phyloP scores from a whole-genome alignment of 2,888 invertebrate species.

The Drosophila neonasuta region DNA sequence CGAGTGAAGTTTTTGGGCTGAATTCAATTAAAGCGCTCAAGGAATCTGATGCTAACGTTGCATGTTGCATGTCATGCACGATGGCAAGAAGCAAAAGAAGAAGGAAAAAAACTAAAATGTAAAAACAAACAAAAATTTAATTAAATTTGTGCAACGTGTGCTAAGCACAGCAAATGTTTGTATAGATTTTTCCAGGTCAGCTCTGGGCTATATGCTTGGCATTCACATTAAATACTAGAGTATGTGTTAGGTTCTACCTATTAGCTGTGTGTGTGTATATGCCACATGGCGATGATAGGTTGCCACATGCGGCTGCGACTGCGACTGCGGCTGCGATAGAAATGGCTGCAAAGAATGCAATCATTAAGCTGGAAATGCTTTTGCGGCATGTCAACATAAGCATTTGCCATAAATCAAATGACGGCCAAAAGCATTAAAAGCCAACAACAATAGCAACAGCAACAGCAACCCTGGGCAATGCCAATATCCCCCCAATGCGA shows the following conservation, averaged over 20 bases:
- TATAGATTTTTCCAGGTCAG: slow-evolving; percentile 61
- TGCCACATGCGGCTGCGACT: slow-evolving; percentile 45
- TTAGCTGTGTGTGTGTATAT: slow-evolving; percentile 1
- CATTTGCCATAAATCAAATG: slow-evolving; percentile 73
- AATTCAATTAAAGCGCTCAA: slow-evolving; percentile 43
- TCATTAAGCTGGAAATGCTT: slow-evolving; percentile 61
- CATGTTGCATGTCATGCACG: slow-evolving; percentile 38
- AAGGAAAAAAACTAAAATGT: neutral
- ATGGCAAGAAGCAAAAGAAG: neutral
- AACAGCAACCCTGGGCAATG: slow-evolving; percentile 22
- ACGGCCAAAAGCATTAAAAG: slow-evolving; percentile 52
- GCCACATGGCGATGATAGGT: slow-evolving; percentile 21
- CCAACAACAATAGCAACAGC: slow-evolving; percentile 15
- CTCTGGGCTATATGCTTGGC: neutral
- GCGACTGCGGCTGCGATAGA: slow-evolving; percentile 31
- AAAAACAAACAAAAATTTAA: slow-evolving; percentile 30
- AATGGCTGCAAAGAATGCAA: slow-evolving; percentile 56
- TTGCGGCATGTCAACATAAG: slow-evolving; percentile 70
- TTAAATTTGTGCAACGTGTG: slow-evolving; percentile 37
- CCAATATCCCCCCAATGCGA: slow-evolving; percentile 33
- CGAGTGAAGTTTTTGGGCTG: slow-evolving; percentile 39
- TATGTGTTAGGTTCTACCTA: slow-evolving; percentile 30
- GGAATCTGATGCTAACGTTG: slow-evolving; percentile 43
- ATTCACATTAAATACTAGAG: slow-evolving; percentile 19
- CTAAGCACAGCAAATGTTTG: slow-evolving; percentile 26